Evolutionary conservation across 2,888 invertebrate genomes (phyloP), one percentile per base, ranked within the genome.

Genomic region (Prenolepis imparis): DNA sequence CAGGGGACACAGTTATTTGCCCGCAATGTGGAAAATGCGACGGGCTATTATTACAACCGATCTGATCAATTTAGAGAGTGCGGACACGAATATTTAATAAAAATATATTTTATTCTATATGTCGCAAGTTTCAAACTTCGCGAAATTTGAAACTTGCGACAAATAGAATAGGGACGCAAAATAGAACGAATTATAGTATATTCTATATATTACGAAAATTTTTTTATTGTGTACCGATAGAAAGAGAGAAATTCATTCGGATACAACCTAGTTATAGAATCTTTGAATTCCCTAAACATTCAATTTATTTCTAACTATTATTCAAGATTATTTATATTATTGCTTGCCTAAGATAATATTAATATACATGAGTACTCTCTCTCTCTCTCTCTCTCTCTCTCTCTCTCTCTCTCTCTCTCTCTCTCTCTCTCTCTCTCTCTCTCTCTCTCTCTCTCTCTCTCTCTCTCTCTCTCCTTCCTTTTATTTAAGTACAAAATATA

Each of bases 11-110:
- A 59, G 44, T 80, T 80, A 80, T 80, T 80, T 80, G 59, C 78
- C 78, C 78, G 44, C 78, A 80, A 80, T 80, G 78, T 80, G 73
- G 73, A 80, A 80, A 80, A 72, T 80, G 73, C 44, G 59, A 80
- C 32, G 24, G 18, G 57, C 9, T 15, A 44, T 18, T 72, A 48
- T 72, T 52, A 52, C 44, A 21, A 21, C 32, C 32, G 18, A 70
- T 44, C 70, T 70, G 72, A 21, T 28, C 5, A 32, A 44, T 66
- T 24, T 36, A 15, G 5, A 36, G 36, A 36, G 12, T 36, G n/a
- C 48, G 41, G n/a, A 44, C 32, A 9, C 44, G n/a, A 70, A 78
- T 78, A 70, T 78, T 78, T 57, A 72, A 78, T 59, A 70, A 59
- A 78, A 78, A 70, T 78, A 78, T 70, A 57, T 70, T 70, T 57